Base-by-base conservation (phyloP, 2,113 vertebrate genomes). In the Vulpes lagopus region DNA sequence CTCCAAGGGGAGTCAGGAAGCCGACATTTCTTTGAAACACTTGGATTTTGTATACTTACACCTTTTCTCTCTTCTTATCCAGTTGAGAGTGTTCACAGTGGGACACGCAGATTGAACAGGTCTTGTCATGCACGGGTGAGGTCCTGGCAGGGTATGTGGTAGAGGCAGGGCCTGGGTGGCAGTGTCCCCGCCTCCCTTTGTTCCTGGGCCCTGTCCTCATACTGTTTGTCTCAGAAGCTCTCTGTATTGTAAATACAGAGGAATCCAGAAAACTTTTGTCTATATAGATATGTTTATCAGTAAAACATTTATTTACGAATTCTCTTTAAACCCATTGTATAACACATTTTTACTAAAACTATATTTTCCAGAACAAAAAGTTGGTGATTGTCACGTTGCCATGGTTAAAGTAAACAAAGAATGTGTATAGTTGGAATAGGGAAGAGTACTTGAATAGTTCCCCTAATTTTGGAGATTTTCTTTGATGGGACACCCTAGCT, bases 291-390 rank as follows among this genome's bases (percentile, higher is more conserved):
- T 43, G 3, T 71, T 25, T 91, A 16, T 94, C 62, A 55, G 6
- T 38, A 51, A 93, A 87, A 69, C 53, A 3, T n/a, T 59, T 64
- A 73, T 11, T n/a, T 82, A 57, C 27, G 67, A 60, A 51, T 65
- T 91, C 15, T 5, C 8, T 19, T 91, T 32, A 49, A 88, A 35
- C 22, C 22, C 59, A 57, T 27, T 67, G 17, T n/a, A 4, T 73
- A 85, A 23, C 19, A 27, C 19, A 27, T 49, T 32, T 82, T 89
- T 90, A 14, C 38, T 69, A 78, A 71, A 95, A 25, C 32, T 76
- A 22, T 73, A 19, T 65, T 91, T 97, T 92, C 17, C 8, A 82
- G 69, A 83, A 64, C 25, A 88, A 84, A 92, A 80, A 51, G 22
- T 25, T 60, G 53, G 16, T 20, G 49, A 90, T 84, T 73, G 82